A percentile compares a stretch with the other conserved stretches of the same genome.
phyloP scores from a whole-genome alignment of 2,888 invertebrate genomes.

The Phengaris alcon region DNA sequence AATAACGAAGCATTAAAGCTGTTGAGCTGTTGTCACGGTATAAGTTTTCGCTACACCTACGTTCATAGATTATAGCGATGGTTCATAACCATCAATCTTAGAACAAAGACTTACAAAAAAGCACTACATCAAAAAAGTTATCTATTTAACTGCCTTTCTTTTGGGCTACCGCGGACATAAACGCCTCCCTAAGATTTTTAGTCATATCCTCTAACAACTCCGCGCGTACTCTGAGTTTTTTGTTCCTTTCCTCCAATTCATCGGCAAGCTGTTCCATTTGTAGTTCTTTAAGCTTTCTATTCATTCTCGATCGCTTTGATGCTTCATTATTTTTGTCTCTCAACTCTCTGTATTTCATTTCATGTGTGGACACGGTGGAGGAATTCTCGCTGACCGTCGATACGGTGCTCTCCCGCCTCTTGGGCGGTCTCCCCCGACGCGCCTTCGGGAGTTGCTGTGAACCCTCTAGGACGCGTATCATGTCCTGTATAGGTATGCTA shows the following conservation, averaged over 20 bases:
- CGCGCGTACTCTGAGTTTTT: constrained; percentile 81
- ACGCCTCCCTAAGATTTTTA: constrained; percentile 81
- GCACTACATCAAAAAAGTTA: constrained; percentile 29
- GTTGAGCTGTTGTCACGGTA: constrained; percentile 33
- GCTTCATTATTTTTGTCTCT: constrained; percentile 89
- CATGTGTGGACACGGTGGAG: constrained; percentile 63
- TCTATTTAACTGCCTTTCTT: constrained; percentile 54
- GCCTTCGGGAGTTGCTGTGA: constrained; percentile 62
- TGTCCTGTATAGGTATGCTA: constrained; percentile 64
- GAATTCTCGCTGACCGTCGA: constrained; percentile 68
- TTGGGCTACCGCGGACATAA: constrained; percentile 82
- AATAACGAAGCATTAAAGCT: constrained; percentile 33
- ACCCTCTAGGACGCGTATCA: constrained; percentile 66
- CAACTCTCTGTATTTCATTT: constrained; percentile 82
- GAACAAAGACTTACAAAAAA: constrained; percentile 44
- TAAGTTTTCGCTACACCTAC: constrained; percentile 30
- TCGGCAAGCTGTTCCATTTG: constrained; percentile 77
- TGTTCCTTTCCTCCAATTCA: constrained; percentile 81
- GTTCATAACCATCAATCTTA: constrained; percentile 44
- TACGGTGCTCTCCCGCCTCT: constrained; percentile 69
- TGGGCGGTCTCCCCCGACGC: constrained; percentile 78
- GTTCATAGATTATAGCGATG: constrained; percentile 31
- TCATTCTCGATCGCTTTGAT: constrained; percentile 85
- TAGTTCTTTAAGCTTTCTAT: constrained; percentile 80
- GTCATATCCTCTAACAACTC: constrained; percentile 84